Percentiles rank a stretch among this genome's conserved stretches.
phyloP scores from a whole-genome alignment of 2,113 vertebrate species.

The Brachyistius frenatus region DNA sequence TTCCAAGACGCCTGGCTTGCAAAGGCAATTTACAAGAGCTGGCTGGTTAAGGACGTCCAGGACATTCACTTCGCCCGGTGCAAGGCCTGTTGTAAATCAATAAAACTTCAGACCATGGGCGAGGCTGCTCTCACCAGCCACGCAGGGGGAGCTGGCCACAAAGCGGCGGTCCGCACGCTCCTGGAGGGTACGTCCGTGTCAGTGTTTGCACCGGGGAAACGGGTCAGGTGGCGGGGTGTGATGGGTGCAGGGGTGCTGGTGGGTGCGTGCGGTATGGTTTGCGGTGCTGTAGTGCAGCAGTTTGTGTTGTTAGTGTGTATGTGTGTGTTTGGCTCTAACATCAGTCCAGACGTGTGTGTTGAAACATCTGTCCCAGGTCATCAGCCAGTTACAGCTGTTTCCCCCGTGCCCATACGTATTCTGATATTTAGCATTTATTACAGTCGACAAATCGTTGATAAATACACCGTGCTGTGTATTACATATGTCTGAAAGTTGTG shows the following conservation, averaged over 20 bases:
- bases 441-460: too few species aligned
- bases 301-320: too few species aligned
- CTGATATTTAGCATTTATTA: too few species aligned
- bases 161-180: slow-evolving; percentile 77
- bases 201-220: too few species aligned
- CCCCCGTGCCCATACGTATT: too few species aligned
- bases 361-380: slow-evolving; percentile 12
- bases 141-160: slow-evolving; percentile 77
- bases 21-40: slow-evolving; percentile 73
- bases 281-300: too few species aligned
- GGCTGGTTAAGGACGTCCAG: slow-evolving; percentile 70
- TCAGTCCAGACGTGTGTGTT: too few species aligned
- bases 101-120: slow-evolving; percentile 82
- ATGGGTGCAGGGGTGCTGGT: neutral
- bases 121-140: slow-evolving; percentile 80
- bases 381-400: too few species aligned
- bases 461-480: too few species aligned
- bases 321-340: neutral
- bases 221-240: neutral
- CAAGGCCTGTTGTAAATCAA: slow-evolving; percentile 75
- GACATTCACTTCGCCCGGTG: slow-evolving; percentile 79
- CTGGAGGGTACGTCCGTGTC: slow-evolving; percentile 61
- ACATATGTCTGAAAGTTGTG: too few species aligned
- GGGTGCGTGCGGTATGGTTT: neutral
- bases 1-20: slow-evolving; percentile 76